These are phyloP conservation scores for Drosophila tanythrix DNA, from an alignment of 2,888 invertebrate genomes.

Conservation along the genomic window DNA sequence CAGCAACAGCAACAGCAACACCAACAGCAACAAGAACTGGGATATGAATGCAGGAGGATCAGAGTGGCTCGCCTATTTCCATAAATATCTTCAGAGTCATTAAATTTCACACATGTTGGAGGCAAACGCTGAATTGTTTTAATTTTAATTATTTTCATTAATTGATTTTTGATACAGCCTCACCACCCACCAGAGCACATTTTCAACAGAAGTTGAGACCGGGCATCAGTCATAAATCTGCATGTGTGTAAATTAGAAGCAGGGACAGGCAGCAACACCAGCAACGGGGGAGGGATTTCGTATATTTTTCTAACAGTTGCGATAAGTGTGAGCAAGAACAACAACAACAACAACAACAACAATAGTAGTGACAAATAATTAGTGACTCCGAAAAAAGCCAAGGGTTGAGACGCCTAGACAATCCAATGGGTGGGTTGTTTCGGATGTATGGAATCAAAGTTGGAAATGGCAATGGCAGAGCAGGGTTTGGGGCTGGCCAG, in stretches of 20 bases:
- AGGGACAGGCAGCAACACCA: not conserved
- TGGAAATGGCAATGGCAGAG: slow-evolving; percentile 8
- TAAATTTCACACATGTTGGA: slow-evolving; percentile 82
- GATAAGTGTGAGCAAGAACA: slow-evolving; percentile 27
- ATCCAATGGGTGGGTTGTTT: slow-evolving; percentile 30
- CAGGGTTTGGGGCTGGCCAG: slow-evolving; percentile 7
- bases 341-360: slow-evolving; percentile 11
- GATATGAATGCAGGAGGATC: slow-evolving; percentile 29
- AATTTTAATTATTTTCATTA: slow-evolving; percentile 82
- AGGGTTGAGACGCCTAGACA: slow-evolving; percentile 59
- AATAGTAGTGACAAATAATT: slow-evolving; percentile 51
- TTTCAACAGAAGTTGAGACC: slow-evolving; percentile 8
- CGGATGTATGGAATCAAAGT: slow-evolving; percentile 26
- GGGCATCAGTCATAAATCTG: slow-evolving; percentile 61
- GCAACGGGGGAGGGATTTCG: not conserved
- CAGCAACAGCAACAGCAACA: slow-evolving; percentile 17
- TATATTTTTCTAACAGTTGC: slow-evolving; percentile 31
- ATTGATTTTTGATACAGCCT: slow-evolving; percentile 80
- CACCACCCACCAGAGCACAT: not conserved
- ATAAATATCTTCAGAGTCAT: slow-evolving; percentile 83
- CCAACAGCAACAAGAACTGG: slow-evolving; percentile 14
- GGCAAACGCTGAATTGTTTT: slow-evolving; percentile 72
- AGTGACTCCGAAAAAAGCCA: slow-evolving; percentile 51
- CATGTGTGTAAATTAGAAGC: slow-evolving; percentile 48
- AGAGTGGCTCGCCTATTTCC: slow-evolving; percentile 57